Conservation (phyloP, 2,113 vertebrate genomes). For the Danionella cerebrum region DNA sequence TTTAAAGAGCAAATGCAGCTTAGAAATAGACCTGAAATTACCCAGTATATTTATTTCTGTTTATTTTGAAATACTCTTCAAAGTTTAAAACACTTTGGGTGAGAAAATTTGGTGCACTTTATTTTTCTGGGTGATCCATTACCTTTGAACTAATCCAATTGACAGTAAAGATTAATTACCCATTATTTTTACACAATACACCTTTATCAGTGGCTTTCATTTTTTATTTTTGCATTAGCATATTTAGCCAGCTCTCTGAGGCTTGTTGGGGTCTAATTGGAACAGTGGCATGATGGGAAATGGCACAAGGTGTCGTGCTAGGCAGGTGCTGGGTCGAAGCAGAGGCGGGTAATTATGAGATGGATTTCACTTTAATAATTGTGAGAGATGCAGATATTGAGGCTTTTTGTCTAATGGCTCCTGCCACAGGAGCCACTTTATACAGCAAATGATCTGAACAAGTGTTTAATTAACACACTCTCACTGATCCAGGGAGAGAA, state of each 20-base stretch:
- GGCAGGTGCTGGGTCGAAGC: conserved; percentile 81
- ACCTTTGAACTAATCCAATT: too few relatives aligned
- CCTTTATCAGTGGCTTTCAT: conserved; percentile 62
- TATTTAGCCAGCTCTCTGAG: conserved; percentile 71
- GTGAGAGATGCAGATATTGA: conserved; percentile 88
- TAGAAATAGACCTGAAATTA: too few relatives aligned
- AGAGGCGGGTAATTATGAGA: conserved; percentile 83
- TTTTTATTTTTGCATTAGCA: conserved; percentile 67
- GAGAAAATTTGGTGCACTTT: too few relatives aligned
- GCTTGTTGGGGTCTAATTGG: conserved; percentile 68
- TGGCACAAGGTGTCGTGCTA: conserved; percentile 64
- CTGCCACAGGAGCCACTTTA: conserved; percentile 81
- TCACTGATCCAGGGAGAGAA: conserved; percentile 70
- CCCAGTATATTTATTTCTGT: too few relatives aligned
- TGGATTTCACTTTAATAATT: conserved; percentile 96
- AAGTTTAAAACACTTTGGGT: too few relatives aligned
- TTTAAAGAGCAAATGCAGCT: too few relatives aligned
- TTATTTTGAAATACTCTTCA: too few relatives aligned
- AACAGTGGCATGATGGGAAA: conserved; percentile 69
- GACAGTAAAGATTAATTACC: conserved; percentile 73
- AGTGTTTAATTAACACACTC: conserved; percentile 89
- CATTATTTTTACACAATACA: conserved; percentile 75
- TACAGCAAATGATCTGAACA: conserved; percentile 82
- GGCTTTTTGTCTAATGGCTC: conserved; percentile 74
- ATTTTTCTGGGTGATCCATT: too few relatives aligned